Evolutionary conservation across 2,888 invertebrate genomes (phyloP).

Genomic region (Lydus trimaculatus): DNA sequence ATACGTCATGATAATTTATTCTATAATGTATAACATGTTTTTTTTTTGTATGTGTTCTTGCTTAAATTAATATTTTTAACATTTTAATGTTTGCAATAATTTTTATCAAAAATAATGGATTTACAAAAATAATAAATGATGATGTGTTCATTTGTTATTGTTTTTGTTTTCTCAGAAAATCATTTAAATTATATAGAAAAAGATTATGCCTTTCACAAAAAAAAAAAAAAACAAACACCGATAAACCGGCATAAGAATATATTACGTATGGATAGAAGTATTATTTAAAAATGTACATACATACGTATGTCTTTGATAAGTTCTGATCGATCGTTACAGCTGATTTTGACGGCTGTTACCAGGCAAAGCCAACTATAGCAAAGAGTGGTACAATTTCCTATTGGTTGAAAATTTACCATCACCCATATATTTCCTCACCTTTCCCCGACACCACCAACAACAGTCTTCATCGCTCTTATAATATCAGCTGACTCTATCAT

Average conservation of each 20-base stretch:
- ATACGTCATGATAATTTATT: background rate
- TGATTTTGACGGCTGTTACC: slow-evolving; percentile 60
- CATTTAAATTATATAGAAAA: background rate
- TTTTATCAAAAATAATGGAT: background rate
- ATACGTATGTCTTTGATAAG: slow-evolving; percentile 38
- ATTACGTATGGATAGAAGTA: no score
- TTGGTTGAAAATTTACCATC: slow-evolving; percentile 45
- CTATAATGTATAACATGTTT: slow-evolving; percentile 28
- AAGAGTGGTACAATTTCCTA: slow-evolving; percentile 44
- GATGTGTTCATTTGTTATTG: background rate
- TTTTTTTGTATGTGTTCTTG: no score
- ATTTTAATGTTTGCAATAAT: background rate
- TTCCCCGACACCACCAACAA: background rate
- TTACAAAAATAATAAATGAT: background rate
- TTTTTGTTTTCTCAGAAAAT: background rate
- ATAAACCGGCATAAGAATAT: slow-evolving; percentile 44
- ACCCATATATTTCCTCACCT: slow-evolving; percentile 36
- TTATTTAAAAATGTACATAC: no score
- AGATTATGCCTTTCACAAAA: background rate
- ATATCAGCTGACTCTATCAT: slow-evolving; percentile 50
- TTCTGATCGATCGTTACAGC: slow-evolving; percentile 55
- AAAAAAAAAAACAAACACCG: no score
- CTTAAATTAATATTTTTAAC: slow-evolving; percentile 19
- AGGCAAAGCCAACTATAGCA: slow-evolving; percentile 52
- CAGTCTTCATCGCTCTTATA: no score